A percentile compares a stretch with the other conserved stretches of the same genome.
These are phyloP conservation scores for Oncorhynchus tshawytscha DNA, from an alignment of 2,113 vertebrate genomes.

Conservation along the genomic window DNA sequence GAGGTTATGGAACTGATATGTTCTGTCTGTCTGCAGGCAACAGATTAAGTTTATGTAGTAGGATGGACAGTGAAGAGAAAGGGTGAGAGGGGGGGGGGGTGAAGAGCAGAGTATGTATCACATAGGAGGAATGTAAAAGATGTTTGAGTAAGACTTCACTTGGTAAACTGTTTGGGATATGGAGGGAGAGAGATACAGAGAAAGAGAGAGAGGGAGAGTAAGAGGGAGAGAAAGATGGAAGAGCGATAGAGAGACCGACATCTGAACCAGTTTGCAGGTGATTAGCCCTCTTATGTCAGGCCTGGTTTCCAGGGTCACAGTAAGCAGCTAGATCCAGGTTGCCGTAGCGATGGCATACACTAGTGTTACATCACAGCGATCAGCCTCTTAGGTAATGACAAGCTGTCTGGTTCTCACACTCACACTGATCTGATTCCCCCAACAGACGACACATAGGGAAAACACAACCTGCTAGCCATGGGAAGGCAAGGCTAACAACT, in stretches of 20 bases:
- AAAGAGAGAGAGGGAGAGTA: background rate
- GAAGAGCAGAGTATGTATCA: no score
- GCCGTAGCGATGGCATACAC: background rate
- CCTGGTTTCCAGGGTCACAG: background rate
- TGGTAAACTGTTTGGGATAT: no score
- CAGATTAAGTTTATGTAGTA: no score
- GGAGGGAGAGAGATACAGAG: background rate
- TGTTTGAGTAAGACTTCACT: no score
- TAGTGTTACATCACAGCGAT: background rate
- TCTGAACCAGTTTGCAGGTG: background rate
- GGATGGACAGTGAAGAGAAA: no score
- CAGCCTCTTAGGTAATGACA: slow-evolving; percentile 1
- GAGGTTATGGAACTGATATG: no score
- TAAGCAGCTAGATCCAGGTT: background rate
- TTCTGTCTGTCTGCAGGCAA: no score
- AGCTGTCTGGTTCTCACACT: background rate
- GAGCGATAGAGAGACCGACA: no score
- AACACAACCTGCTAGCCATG: background rate
- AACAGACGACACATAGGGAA: background rate
- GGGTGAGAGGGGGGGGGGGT: no score
- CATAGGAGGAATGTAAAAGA: no score
- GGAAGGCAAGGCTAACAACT: no score
- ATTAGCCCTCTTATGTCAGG: slow-evolving; percentile 9
- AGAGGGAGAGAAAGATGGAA: background rate
- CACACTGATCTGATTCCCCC: background rate